phyloP scores from a whole-genome alignment of 1,140 invertebrate species.

The Bursaphelenchus mucronatus region DNA sequence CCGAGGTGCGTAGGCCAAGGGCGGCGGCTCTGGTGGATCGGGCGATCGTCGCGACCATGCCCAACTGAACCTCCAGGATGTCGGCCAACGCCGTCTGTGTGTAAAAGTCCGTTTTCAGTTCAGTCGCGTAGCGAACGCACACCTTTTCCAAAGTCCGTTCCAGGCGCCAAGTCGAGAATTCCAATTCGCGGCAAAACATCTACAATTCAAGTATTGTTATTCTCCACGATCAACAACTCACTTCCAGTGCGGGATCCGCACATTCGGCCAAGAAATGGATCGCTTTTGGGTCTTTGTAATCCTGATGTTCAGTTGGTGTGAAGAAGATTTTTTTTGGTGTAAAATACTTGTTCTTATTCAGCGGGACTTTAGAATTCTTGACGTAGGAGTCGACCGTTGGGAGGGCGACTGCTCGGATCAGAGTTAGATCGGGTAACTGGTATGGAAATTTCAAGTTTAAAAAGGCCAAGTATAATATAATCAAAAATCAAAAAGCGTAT shows the following conservation, averaged over 20 bases:
- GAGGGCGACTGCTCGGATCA: slow-evolving; percentile 36
- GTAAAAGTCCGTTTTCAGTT: slow-evolving; percentile 48
- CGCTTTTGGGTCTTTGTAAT: slow-evolving; percentile 42
- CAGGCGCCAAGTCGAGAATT: slow-evolving; percentile 39
- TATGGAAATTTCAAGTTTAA: not conserved
- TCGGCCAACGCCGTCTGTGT: slow-evolving; percentile 36
- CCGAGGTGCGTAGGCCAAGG: slow-evolving; percentile 50
- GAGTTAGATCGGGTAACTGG: slow-evolving; percentile 39
- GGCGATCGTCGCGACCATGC: slow-evolving; percentile 48
- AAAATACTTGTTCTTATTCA: no score
- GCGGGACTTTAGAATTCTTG: slow-evolving; percentile 4
- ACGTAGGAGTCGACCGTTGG: slow-evolving; percentile 41
- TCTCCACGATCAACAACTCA: not conserved
- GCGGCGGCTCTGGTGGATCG: slow-evolving; percentile 57
- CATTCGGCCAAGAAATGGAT: slow-evolving; percentile 58
- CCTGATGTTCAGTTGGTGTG: not conserved
- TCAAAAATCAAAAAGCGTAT: not conserved
- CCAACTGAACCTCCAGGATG: slow-evolving; percentile 49
- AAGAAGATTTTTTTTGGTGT: slow-evolving; percentile 1
- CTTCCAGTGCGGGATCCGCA: slow-evolving; percentile 55
- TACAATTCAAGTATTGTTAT: not conserved
- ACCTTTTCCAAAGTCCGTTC: slow-evolving; percentile 20
- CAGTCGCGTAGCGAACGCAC: slow-evolving; percentile 31
- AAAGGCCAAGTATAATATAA: no score
- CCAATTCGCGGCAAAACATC: slow-evolving; percentile 37